Base-by-base conservation (phyloP, 2,888 invertebrate species). In the Biston betularia region DNA sequence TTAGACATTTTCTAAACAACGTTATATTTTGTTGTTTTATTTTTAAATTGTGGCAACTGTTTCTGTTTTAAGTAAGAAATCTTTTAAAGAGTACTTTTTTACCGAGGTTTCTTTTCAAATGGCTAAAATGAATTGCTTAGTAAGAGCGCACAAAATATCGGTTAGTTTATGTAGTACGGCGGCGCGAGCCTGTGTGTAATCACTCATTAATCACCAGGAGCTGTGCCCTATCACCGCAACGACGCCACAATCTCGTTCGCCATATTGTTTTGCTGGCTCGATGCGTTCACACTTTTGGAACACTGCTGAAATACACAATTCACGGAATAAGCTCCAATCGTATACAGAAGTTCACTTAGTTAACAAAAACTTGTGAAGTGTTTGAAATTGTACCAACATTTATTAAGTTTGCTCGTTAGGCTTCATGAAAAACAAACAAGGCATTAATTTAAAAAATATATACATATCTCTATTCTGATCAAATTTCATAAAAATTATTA, bases 151-250 rank as follows among this genome's bases (percentile, higher is more conserved):
- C 56, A 80, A 81, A 84, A 87, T 85, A 88, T 89, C 89, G 86
- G 84, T 85, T 88, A 89, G 89, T 88, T 88, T 86, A 89, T 82
- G 86, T 85, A 79, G 80, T 83, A 79, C 78, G 80, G 83, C 80
- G 34, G 80, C 79, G 35, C 68, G 72, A 80, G 80, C 79, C 82
- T 82, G 85, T 82, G 79, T 79, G 85, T 89, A 87, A 89, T 89
- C 87, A 86, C 79, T 88, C 86, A 90, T 90, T 88, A 89, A 89
- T 89, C 86, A 89, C 85, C 79, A 68, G 71, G 78, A 78, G 78
- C 82, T 85, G 85, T 87, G 87, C 84, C 86, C 88, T 94, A 94
- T 94, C 94, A 94, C 93, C 94, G 94, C 81, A 93, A 87, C 78
- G 93, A 89, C 65, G 93, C 89, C 78, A 89, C 87, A 82, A 94